phyloP scores from a whole-genome alignment of 2,797 vertebrate genomes.

The Chelon auratus region DNA sequence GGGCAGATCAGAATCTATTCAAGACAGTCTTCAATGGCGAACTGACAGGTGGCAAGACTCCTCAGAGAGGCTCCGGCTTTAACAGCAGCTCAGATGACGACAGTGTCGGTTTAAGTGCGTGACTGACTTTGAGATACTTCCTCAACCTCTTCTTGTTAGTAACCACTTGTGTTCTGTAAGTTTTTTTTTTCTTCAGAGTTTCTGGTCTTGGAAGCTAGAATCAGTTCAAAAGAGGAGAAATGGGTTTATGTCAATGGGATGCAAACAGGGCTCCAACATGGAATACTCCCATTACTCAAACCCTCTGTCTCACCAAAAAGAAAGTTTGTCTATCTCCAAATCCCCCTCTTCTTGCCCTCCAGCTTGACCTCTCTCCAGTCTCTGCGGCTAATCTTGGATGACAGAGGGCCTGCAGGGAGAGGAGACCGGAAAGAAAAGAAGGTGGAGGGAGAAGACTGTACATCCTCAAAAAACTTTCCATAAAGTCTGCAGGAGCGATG shows the following conservation, averaged over 20 bases:
- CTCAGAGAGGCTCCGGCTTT: conserved; percentile 36
- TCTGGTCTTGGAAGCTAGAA: conserved; percentile 41
- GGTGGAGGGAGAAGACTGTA: conserved; percentile 49
- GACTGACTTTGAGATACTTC: conserved; percentile 36
- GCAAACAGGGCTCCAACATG: conserved; percentile 58
- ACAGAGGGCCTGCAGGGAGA: conserved; percentile 66
- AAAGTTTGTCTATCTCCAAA: conserved; percentile 28
- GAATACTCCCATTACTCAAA: conserved; percentile 57
- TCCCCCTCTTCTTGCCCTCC: conserved; percentile 49
- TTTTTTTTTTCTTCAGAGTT: conserved; percentile 41
- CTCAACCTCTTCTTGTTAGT: conserved; percentile 25
- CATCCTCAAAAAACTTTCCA: conserved; percentile 65
- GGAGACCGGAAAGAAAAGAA: conserved; percentile 53
- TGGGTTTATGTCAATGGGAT: conserved; percentile 50
- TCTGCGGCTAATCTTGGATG: conserved; percentile 69
- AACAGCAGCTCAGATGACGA: conserved; percentile 42
- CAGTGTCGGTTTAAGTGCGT: conserved; percentile 40
- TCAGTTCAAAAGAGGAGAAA: conserved; percentile 19
- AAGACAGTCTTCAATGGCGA: conserved; percentile 45
- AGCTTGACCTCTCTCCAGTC: conserved; percentile 62
- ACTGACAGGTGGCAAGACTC: conserved; percentile 38
- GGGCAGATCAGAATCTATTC: conserved; percentile 30
- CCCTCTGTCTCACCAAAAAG: conserved; percentile 25
- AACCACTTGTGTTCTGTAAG: conserved; percentile 29
- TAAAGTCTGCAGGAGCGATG: conserved; percentile 54